Conservation (phyloP, 2,888 invertebrate species). For the Vanessa cardui region DNA sequence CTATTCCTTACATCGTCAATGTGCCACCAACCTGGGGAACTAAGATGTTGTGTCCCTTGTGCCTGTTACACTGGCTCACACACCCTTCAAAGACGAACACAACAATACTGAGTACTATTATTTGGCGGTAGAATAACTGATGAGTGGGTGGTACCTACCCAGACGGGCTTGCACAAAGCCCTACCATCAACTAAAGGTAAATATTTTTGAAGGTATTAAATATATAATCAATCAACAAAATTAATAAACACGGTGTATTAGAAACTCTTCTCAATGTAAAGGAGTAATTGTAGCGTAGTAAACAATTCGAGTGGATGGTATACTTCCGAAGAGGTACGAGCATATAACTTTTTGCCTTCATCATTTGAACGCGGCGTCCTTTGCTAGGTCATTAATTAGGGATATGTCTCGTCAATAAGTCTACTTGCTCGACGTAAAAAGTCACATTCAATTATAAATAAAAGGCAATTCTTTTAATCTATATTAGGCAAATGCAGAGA, state of each 20-base stretch:
- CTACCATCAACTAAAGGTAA: no score
- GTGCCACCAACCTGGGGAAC: no score
- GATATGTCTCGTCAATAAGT: constrained; percentile 24
- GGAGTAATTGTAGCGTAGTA: background rate
- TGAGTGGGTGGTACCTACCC: no score
- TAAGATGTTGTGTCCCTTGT: no score
- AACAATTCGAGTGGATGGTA: constrained; percentile 2
- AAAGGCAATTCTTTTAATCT: constrained; percentile 8
- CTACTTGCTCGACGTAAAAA: constrained; percentile 20
- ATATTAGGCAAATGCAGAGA: constrained; percentile 3
- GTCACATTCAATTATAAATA: constrained; percentile 18
- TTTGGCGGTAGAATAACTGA: no score
- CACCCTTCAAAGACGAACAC: no score
- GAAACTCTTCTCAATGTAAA: background rate
- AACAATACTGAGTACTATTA: no score
- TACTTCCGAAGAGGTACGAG: background rate
- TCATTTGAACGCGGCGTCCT: constrained; percentile 26
- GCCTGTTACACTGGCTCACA: no score
- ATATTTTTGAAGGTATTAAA: no score
- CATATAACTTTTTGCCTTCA: constrained; percentile 22
- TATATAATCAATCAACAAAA: no score
- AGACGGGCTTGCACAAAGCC: no score
- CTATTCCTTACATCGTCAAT: no score
- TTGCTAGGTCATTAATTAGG: constrained; percentile 29
- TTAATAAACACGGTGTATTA: background rate